Evolutionary conservation across 2,888 invertebrate genomes (phyloP), one percentile per base, ranked within the genome.

Genomic region (Protonemura montana): DNA sequence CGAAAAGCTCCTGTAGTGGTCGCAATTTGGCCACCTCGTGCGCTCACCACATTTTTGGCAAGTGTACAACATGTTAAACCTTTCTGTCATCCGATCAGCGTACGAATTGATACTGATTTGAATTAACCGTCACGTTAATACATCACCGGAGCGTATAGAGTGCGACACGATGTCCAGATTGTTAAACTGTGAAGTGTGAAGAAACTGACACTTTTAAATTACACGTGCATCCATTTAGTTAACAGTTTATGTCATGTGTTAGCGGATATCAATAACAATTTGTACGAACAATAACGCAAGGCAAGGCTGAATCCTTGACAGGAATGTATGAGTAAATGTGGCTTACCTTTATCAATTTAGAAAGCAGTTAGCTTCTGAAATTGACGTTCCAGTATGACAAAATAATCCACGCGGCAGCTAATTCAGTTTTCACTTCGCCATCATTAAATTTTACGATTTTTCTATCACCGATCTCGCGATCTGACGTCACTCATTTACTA

Each of bases 291-390:
- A 42, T 41, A 25, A 83, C n/a, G 42, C 10, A n/a, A 42, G 41
- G 30, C 81, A 81, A 83, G 83, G 83, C 25, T 83, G 28, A 27
- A 83, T 25, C 83, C 83, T 83, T 83, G 83, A 42, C 41, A 42
- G 83, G 83, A 83, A 83, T 83, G 83, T 42, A 28, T 42, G 25
- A 13, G 21, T 21, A 13, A n/a, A n/a, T 29, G 29, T 35, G 82
- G 35, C 82, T 82, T 82, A 82, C 82, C 82, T 82, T 7, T 29
- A 13, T 28, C 27, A 78, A 78, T 78, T 82, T 82, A 35, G 10
- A 82, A 82, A 82, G 29, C 82, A 28, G 82, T 10, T 28, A n/a
- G 82, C 29, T 30, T 10, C 35, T 35, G 13, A 82, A 82, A n/a
- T 21, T 21, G 59, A 59, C 1, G 59, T 59, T 59, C 59, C 59